Evolutionary conservation across 2,888 invertebrate genomes (phyloP).

Genomic region (Lottia scabra): DNA sequence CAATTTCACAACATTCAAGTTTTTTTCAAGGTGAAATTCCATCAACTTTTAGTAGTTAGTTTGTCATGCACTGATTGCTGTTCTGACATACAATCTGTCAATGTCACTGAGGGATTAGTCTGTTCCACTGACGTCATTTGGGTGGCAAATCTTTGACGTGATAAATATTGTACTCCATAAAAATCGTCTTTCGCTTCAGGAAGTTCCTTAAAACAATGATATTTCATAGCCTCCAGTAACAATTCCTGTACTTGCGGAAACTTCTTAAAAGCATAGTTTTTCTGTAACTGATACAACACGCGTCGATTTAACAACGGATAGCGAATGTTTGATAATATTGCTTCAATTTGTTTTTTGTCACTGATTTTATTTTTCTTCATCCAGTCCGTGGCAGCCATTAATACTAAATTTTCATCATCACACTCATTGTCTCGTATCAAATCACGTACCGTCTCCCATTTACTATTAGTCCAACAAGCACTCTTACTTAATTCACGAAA

Average conservation of each 20-base stretch:
- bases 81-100: constrained; percentile 5
- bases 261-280: constrained; percentile 60
- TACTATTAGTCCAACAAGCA: constrained; percentile 50
- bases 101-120: constrained; percentile 9
- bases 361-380: constrained; percentile 61
- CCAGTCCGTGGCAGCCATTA: constrained; percentile 61
- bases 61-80: not conserved
- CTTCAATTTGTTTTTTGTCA: constrained; percentile 58
- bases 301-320: constrained; percentile 57
- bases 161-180: constrained; percentile 49
- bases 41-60: not conserved
- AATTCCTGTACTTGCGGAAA: constrained; percentile 58
- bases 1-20: too few species aligned
- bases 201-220: constrained; percentile 61
- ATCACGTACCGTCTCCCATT: constrained; percentile 54
- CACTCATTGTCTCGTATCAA: constrained; percentile 52
- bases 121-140: constrained; percentile 11
- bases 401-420: constrained; percentile 56
- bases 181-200: constrained; percentile 58
- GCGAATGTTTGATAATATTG: constrained; percentile 58
- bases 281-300: constrained; percentile 60
- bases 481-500: constrained; percentile 49
- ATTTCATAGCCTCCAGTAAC: constrained; percentile 54
- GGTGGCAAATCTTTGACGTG: constrained; percentile 17
- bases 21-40: too few species aligned